Base-by-base conservation (phyloP, 2,113 vertebrate species). In the Catharus bicknelli region DNA sequence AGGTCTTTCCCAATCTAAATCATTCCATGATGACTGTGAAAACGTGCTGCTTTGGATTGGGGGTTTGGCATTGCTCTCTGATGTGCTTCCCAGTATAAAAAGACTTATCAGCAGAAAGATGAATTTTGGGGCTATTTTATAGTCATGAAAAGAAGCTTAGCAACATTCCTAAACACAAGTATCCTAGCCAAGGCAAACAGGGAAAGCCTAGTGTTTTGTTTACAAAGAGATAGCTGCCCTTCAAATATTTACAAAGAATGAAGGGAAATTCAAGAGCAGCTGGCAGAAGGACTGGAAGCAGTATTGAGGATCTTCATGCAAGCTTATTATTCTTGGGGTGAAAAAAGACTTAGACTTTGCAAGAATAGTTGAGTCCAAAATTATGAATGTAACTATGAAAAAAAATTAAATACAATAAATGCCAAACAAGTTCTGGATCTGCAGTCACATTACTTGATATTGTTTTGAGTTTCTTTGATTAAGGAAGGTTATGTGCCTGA, bases 231-330 rank as follows among this genome's bases (percentile, higher is more conserved):
- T 86, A 76, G 38, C 38, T 95, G 85, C 75, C 94, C 85, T 93
- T 83, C 93, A 94, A 93, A 93, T 94, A 86, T 90, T 96, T 95
- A 74, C 42, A 55, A 70, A 88, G 75, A 91, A 86, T 36, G 76
- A 91, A 90, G 95, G 59, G 59, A 86, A 80, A 88, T 80, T 88
- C 67, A 90, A 91, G 70, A 94, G 42, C 74, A 79, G 68, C 67
- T 96, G 96, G 86, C 88, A 93, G 75, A 54, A 83, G 34, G 27
- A 55, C 9, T 81, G 59, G 72, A 91, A 91, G 59, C 21, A 80
- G 30, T 76, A 70, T 50, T 70, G 83, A 81, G 10, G 54, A 53
- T 83, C 67, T 91, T 93, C 42, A 50, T 43, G 23, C 43, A 85
- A 83, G 70, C 16, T 90, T 93, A 59, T 79, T 91, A 79, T 88